Base-by-base conservation (phyloP, 2,888 invertebrate species). In the Leucania comma region DNA sequence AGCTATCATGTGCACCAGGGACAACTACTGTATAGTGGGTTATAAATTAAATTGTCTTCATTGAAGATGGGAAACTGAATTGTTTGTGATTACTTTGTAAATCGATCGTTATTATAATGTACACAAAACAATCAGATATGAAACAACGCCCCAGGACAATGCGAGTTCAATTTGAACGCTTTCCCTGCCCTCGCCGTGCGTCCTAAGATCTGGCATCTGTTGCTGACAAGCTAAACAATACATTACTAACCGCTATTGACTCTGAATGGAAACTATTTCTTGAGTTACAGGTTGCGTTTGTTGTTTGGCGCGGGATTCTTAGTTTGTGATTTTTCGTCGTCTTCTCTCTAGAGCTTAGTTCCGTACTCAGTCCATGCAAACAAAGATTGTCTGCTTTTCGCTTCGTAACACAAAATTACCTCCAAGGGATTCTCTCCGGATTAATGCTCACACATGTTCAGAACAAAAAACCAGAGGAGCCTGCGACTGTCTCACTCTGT, bases 251-350 rank as follows among this genome's bases (percentile, higher is more conserved):
- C 29, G 20, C 59, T 59, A 38, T 66, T 60, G 59, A 29, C n/a
- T 72, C 12, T 66, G 14, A 59, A 65, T 32, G n/a, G n/a, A 48
- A 35, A 63, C 48, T 42, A 3, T 63, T 63, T 17, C 54, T 42
- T 56, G 38, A 14, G 24, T 32, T 48, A n/a, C 29, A 20, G n/a
- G 20, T 24, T n/a, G 4, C 24, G 17, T 35, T 53, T 6, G 8
- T 46, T 24, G 14, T 50, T 29, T 29, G 12, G 20, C 14, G 14
- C 24, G 29, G 8, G 1, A 38, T 42, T 32, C 38, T 32, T 17
- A 48, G 35, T 63, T 20, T 26, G 8, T 50, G 51, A 32, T 35
- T 17, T n/a, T 38, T 32, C 17, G n/a, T 24, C 22, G 12, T 42
- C 2, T 24, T 42, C 35, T 35, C 35, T 35, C 5, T 35, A 4